These are phyloP conservation scores for Rhipidura dahli DNA, from an alignment of 2,113 vertebrate genomes.

Conservation along the genomic window DNA sequence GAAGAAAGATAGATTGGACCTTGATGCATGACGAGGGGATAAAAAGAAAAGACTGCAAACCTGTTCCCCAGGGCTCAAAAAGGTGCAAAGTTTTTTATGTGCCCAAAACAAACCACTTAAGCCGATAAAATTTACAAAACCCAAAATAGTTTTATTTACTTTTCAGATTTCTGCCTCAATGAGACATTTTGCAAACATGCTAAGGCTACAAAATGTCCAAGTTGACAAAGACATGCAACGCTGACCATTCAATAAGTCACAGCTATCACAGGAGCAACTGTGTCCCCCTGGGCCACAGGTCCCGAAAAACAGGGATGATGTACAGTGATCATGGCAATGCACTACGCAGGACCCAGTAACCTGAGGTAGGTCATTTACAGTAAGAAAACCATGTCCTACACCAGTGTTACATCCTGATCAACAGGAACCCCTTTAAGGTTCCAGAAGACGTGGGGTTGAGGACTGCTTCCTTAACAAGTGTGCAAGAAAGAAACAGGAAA, in stretches of 20 bases:
- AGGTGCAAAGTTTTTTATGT: neutral
- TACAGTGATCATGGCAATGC: slow-evolving; percentile 54
- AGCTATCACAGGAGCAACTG: slow-evolving; percentile 53
- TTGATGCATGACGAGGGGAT: neutral
- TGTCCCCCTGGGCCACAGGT: slow-evolving; percentile 61
- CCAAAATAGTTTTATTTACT: slow-evolving; percentile 89
- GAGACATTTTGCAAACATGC: slow-evolving; percentile 88
- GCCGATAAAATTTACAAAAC: slow-evolving; percentile 69
- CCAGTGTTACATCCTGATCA: slow-evolving; percentile 76
- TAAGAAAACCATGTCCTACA: slow-evolving; percentile 72
- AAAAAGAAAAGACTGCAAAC: neutral
- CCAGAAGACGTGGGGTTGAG: slow-evolving; percentile 48
- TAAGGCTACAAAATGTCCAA: slow-evolving; percentile 85
- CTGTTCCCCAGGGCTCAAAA: neutral
- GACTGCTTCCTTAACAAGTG: slow-evolving; percentile 51
- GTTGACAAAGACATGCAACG: slow-evolving; percentile 78
- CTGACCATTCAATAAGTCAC: slow-evolving; percentile 70
- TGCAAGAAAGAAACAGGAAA: slow-evolving; percentile 47
- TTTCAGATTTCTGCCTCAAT: slow-evolving; percentile 72
- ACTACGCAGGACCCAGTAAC: slow-evolving; percentile 72
- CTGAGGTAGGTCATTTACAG: slow-evolving; percentile 83
- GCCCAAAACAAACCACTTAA: slow-evolving; percentile 42
- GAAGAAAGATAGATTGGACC: neutral
- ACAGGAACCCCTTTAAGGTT: slow-evolving; percentile 63
- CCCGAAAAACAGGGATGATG: slow-evolving; percentile 45